Evolutionary conservation across 2,888 invertebrate genomes (phyloP), one percentile per base, ranked within the genome.

Genomic region (Molorchus minor): DNA sequence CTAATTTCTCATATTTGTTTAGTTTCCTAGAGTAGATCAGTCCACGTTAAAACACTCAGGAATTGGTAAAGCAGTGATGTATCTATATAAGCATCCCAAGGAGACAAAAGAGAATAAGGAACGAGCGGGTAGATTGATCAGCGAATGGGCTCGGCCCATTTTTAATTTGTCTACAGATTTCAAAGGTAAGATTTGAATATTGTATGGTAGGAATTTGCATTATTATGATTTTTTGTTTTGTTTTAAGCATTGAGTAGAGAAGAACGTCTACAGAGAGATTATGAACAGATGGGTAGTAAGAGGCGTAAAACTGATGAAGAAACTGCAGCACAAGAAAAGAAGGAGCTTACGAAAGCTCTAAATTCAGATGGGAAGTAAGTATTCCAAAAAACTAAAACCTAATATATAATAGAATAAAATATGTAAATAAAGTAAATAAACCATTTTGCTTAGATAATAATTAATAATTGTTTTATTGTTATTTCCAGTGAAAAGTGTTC

Each of bases 21-120:
- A 93, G 91, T 96, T 97, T 82, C 96, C 96, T 21, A 85, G 88
- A 19, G 89, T 96, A 58, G 94, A 94, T 79, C 93, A 94, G 79
- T 87, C 91, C 36, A 90, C 93, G 57, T 83, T 99, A 69, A 97
- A 97, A 80, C 94, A 94, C 77, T 96, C 97, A 4, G 98, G 98
- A 19, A 95, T 98, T 69, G 98, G 98, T 55, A 98, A 98, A 82
- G 98, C 99, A 36, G 95, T 99, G 1, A 99, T 99, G 99, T 98
- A 98, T 83, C 85, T 99, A 49, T 98, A 96, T 82, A 99, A 99
- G 80, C 98, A 99, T 81, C 98, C 99, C 0, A 93, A 92, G 80
- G 99, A 99, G 84, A 93, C 94, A 0, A 96, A 96, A 80, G 86
- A 88, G 58, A 98, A 98, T 82, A 91, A 92, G 75, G 92, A 93